Evolutionary conservation across 1,140 invertebrate genomes (phyloP), one percentile per base, ranked within the genome.

Genomic region (Conus betulinus): DNA sequence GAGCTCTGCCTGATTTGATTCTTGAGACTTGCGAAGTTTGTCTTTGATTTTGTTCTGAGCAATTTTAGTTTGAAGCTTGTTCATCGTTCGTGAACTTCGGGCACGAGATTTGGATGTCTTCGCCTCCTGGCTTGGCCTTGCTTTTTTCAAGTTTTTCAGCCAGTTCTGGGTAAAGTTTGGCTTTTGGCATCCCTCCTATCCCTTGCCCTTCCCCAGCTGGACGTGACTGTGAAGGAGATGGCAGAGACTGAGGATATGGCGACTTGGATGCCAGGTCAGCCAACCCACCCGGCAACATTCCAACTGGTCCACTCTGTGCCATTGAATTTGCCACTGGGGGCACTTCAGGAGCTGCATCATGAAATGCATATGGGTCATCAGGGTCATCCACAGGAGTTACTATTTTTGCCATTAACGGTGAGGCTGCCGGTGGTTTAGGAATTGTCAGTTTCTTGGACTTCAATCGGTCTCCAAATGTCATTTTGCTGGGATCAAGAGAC

Each of bases 291-390:
- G 76, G 84, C n/a, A 71, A 90, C 57, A 85, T 79, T 60, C 60
- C 83, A 63, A 63, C 85, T n/a, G 63, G 39, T 57, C 85, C 39
- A 53, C 67, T 79, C 8, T n/a, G 55, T 57, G 53, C 53, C 71
- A 90, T 90, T 13, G 51, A 84, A 15, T 57, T 84, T 7, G 71
- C 57, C 51, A 79, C 84, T 6, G 87, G 85, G 27, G 67, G 11
- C 71, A 87, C 74, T 83, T 93, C 92, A 23, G 95, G 94, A 86
- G 96, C 95, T 8, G 95, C 95, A 90, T 96, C 96, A 90, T 96
- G 95, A 92, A 97, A 97, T 60, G 96, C 96, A 91, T 97, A 96
- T 1, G 96, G 96, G 94, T 97, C 96, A 91, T 95, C 94, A 39
- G 93, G 92, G 63, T 93, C 92, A 87, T 93, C 93, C 52, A 89